Evolutionary conservation across 2,797 vertebrate species (phyloP), one percentile per base, ranked within the genome.

Genomic region (Anableps anableps): DNA sequence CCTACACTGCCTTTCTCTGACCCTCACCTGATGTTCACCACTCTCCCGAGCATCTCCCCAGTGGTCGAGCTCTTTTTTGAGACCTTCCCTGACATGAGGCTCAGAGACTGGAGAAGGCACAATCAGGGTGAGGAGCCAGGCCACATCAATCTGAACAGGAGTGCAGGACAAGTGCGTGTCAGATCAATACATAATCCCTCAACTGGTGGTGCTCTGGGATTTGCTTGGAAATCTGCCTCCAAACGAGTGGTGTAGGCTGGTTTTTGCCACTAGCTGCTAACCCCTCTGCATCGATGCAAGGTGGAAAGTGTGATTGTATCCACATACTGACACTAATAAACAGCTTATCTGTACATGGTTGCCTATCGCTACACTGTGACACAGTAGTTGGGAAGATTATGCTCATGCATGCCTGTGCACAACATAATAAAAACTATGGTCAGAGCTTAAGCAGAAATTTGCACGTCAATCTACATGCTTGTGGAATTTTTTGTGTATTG

Each of bases 141-240:
- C 79, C 87, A 85, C 92, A 94, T 94, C 92, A 93, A 92, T 93
- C 92, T 91, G 78, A 75, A 60, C 72, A 51, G 48, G 88, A 85
- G 88, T 70, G 76, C 26, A 77, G 84, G 82, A 80, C 58, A 77
- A 87, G 87, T 78, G 76, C 13, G 29, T 89, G 91, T 93, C 90
- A 92, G 88, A 93, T 93, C 81, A 51, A 93, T 94, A 90, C 86
- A 89, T 92, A 89, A 92, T 87, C 85, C 83, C 88, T 90, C 91
- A 88, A 86, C 89, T 88, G 91, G 86, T 92, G 86, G 74, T 76
- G 88, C 81, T 83, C 64, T 75, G 76, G 85, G 88, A 90, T 91
- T 91, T 83, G 89, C 51, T 68, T 64, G 80, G 75, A 84, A 87
- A 81, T 66, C 48, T 4, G 23, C 83, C 86, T 50, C 71, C 2